Conservation (phyloP, 2,888 invertebrate species). For the Cryptus viduatorius region DNA sequence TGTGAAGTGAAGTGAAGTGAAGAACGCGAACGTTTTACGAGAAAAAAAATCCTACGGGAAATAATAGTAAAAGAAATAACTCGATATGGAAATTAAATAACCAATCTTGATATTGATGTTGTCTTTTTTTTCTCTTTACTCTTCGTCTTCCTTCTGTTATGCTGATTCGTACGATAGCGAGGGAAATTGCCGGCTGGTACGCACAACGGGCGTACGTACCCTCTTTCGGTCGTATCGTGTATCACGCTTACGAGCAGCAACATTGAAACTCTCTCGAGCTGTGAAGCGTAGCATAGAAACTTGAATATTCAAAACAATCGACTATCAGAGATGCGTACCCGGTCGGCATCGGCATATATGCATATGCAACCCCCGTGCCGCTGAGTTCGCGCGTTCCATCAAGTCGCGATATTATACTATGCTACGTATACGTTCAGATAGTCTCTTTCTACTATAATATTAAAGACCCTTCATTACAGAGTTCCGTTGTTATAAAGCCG, state of each 20-base stretch:
- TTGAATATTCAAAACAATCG: conserved; percentile 29
- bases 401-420: conserved; percentile 7
- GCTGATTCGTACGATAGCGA: not conserved
- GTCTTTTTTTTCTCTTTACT: not conserved
- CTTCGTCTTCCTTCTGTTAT: not conserved
- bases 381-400: conserved; percentile 14
- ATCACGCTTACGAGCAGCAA: not conserved
- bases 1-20: no score
- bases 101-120: conserved; percentile 5
- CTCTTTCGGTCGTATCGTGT: not conserved
- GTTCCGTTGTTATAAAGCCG: conserved; percentile 21
- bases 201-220: not conserved
- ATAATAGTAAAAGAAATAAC: conserved; percentile 6
- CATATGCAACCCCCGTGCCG: conserved; percentile 1
- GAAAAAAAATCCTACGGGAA: conserved; percentile 18
- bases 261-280: not conserved
- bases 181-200: not conserved
- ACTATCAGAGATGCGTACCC: not conserved
- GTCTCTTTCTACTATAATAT: conserved; percentile 35
- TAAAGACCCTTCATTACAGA: conserved; percentile 34
- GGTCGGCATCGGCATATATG: not conserved
- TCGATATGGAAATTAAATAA: conserved; percentile 5
- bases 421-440: conserved; percentile 4
- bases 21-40: conserved; percentile 22
- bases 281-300: conserved; percentile 7